Base-by-base conservation (phyloP, 2,113 vertebrate species). In the Ornithorhynchus anatinus region DNA sequence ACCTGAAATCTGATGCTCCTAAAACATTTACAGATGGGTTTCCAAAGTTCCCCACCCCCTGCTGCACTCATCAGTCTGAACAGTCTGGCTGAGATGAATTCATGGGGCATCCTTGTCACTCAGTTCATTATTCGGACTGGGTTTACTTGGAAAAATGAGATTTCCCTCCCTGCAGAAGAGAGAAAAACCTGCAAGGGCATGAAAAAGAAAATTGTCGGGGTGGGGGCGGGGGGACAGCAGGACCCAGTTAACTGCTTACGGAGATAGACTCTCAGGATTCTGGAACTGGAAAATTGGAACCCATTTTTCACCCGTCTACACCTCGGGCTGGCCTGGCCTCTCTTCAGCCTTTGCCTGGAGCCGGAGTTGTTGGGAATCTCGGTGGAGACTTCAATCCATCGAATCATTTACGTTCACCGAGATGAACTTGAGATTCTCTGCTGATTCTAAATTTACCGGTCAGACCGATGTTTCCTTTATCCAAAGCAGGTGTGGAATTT, bases 111-210 rank as follows among this genome's bases (percentile, higher is more conserved):
- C 52, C 29, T 44, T 5, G 25, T 53, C 65, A 80, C 60, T 79
- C 56, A 63, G n/a, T n/a, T n/a, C n/a, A 56, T 53, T 81, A 38
- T 63, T 37, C 62, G 70, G 66, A 71, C 50, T 39, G 48, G 53
- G 32, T 70, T 84, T 52, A 31, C 2, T 19, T 69, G 10, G 36
- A 77, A 74, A 60, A 82, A 79, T 6, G 4, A 75, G 58, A 43
- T 17, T 72, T 56, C 43, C 45, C 60, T 78, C 75, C 83, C 36
- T 33, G 53, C 62, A 57, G 23, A 79, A 72, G 5, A 43, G 1
- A 60, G 31, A 47, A 75, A 70, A 85, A 57, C 36, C 82, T 73
- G 48, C 11, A 19, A 22, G n/a, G 33, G 77, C 73, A 48, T 81
- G 72, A 69, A 57, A 52, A 13, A 20, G 43, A 31, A 58, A 69